Evolutionary conservation across 2,888 invertebrate species (phyloP).

Genomic region (Caenorhabditis zanzibari): DNA sequence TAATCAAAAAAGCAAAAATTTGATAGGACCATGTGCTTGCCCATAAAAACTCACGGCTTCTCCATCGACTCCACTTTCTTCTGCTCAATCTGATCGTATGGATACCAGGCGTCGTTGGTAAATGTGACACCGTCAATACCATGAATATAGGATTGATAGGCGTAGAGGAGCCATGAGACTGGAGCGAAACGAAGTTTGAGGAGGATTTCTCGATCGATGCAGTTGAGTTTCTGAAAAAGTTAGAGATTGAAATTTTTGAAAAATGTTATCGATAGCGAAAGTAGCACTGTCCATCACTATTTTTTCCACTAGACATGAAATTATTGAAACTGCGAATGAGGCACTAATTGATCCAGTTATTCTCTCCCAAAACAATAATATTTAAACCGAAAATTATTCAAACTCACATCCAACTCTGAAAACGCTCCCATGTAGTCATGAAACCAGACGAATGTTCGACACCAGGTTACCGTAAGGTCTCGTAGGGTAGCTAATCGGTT

Average conservation of each 20-base stretch:
- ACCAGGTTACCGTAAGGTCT: constrained; percentile 72
- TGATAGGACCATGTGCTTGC: too few species aligned
- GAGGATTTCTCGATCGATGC: constrained; percentile 57
- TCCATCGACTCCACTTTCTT: constrained; percentile 38
- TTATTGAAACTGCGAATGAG: background rate
- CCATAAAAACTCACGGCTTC: constrained; percentile 60
- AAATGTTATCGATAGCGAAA: too few species aligned
- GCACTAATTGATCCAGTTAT: background rate
- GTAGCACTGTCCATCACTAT: too few species aligned
- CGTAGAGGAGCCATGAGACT: constrained; percentile 70
- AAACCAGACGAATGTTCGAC: constrained; percentile 72
- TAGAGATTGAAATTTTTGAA: background rate
- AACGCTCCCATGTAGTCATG: constrained; percentile 67
- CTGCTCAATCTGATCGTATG: constrained; percentile 67
- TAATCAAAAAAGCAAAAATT: too few species aligned
- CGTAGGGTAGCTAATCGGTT: constrained; percentile 64
- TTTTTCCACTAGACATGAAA: background rate
- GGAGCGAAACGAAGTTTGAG: constrained; percentile 70
- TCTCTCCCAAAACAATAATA: background rate
- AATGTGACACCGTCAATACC: constrained; percentile 70
- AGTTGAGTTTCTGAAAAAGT: constrained; percentile 51
- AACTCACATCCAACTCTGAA: constrained; percentile 60
- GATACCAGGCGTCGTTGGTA: constrained; percentile 73
- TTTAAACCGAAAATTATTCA: background rate
- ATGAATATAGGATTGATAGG: constrained; percentile 56